Conservation (phyloP, 1,140 invertebrate genomes). For the Philaenus spumarius region DNA sequence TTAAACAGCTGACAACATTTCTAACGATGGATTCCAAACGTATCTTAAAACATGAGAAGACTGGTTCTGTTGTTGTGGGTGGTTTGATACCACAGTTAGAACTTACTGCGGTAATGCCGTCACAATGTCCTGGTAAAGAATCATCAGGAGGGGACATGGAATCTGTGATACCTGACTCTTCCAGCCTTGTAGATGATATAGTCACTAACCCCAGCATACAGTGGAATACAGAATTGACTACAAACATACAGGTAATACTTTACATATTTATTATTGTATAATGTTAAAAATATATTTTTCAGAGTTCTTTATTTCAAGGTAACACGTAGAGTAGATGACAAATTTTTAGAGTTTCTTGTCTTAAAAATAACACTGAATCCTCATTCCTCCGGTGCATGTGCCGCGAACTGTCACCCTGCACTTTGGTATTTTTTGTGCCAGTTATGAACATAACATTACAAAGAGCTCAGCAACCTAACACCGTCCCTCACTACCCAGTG, state of each 20-base stretch:
- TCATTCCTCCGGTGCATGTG: no score
- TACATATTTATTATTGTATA: neutral
- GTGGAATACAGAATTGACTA: slow-evolving; percentile 27
- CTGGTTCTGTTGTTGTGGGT: slow-evolving; percentile 61
- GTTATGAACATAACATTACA: no score
- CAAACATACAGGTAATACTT: slow-evolving; percentile 27
- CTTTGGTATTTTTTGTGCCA: no score
- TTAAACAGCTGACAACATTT: slow-evolving; percentile 58
- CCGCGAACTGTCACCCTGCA: no score
- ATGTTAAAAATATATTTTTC: no score
- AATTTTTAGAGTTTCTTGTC: neutral
- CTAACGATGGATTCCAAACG: slow-evolving; percentile 66
- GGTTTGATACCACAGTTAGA: slow-evolving; percentile 77
- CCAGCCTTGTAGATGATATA: slow-evolving; percentile 68
- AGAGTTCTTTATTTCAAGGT: no score
- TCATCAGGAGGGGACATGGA: slow-evolving; percentile 72
- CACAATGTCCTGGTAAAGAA: slow-evolving; percentile 69
- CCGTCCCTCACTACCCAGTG: no score
- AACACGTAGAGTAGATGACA: no score
- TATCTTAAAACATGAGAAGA: slow-evolving; percentile 29
- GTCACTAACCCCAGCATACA: slow-evolving; percentile 27
- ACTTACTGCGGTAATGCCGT: slow-evolving; percentile 79
- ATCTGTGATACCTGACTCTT: slow-evolving; percentile 72
- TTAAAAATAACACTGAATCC: no score
- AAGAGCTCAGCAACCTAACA: no score